These are phyloP conservation scores for Anseranas semipalmata DNA, from an alignment of 2,113 vertebrate genomes.

Conservation along the genomic window DNA sequence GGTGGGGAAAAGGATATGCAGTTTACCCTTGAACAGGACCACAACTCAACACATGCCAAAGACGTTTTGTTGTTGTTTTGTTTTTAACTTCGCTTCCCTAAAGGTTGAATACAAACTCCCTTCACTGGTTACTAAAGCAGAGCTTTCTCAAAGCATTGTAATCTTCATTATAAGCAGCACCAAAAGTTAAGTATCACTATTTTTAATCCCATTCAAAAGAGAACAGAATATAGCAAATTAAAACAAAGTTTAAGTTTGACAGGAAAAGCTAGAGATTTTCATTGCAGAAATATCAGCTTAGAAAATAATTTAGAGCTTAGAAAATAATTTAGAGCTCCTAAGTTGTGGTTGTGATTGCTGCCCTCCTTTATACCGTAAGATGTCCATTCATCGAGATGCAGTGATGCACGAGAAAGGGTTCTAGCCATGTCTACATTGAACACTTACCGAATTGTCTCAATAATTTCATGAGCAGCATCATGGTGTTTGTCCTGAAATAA, in stretches of 20 bases:
- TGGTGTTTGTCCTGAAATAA: constrained; percentile 95
- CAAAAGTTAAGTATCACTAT: not conserved
- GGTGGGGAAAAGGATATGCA: not conserved
- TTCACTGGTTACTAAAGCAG: not conserved
- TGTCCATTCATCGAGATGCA: not conserved
- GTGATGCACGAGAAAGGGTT: not conserved
- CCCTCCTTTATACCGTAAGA: not conserved
- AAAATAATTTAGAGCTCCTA: not conserved
- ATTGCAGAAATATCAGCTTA: not conserved
- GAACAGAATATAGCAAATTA: not conserved
- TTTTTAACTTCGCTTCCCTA: not conserved
- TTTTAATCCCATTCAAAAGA: not conserved
- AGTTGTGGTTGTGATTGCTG: not conserved
- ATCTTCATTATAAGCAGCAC: not conserved
- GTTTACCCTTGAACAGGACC: not conserved
- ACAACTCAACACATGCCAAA: not conserved
- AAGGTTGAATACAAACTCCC: not conserved
- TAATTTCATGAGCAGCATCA: constrained; percentile 99
- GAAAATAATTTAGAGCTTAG: not conserved
- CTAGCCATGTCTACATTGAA: not conserved
- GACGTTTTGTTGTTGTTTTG: not conserved
- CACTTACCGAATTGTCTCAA: constrained; percentile 97
- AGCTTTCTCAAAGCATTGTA: not conserved
- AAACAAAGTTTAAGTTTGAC: not conserved
- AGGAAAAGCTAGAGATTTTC: not conserved